A percentile compares a stretch with the other conserved stretches of the same genome.
These are phyloP conservation scores for Drosophila mercatorum DNA, from an alignment of 2,888 invertebrate genomes.

Conservation along the genomic window DNA sequence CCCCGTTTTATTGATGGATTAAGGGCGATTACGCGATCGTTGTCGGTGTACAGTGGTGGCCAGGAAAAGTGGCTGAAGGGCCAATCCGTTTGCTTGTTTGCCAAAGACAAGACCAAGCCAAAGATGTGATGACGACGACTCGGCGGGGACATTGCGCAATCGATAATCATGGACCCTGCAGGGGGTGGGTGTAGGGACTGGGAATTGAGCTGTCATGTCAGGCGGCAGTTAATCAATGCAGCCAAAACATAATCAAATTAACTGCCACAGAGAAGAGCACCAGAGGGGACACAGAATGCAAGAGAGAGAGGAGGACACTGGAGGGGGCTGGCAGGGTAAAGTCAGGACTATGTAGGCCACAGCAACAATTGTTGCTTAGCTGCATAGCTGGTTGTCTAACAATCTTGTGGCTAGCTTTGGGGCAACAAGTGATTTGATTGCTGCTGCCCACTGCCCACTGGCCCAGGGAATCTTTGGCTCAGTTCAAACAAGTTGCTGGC, in stretches of 20 bases:
- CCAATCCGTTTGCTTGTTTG: constrained; percentile 63
- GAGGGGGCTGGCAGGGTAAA: constrained; percentile 7
- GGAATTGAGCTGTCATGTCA: constrained; percentile 84
- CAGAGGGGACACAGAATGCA: constrained; percentile 18
- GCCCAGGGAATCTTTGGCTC: constrained; percentile 65
- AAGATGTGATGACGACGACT: constrained; percentile 43
- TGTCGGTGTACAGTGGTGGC: constrained; percentile 67
- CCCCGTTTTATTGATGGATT: constrained; percentile 84
- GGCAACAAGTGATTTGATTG: constrained; percentile 82
- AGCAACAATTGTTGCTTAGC: constrained; percentile 42
- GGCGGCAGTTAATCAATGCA: constrained; percentile 83
- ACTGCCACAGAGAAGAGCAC: constrained; percentile 69
- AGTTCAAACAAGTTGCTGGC: constrained; percentile 79
- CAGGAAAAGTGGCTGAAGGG: constrained; percentile 62
- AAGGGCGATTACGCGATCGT: constrained; percentile 84
- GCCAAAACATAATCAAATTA: constrained; percentile 79
- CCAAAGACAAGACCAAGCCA: constrained; percentile 54
- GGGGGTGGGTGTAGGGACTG: constrained; percentile 40
- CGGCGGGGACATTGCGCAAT: constrained; percentile 75
- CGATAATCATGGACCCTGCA: constrained; percentile 75
- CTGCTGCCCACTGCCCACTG: constrained; percentile 47
- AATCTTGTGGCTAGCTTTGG: constrained; percentile 60
- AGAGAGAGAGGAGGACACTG: neutral
- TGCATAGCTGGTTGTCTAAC: constrained; percentile 39
- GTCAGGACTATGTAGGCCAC: constrained; percentile 71